Evolutionary conservation across 2,888 invertebrate species (phyloP).

Genomic region (Thereva nobilitata): DNA sequence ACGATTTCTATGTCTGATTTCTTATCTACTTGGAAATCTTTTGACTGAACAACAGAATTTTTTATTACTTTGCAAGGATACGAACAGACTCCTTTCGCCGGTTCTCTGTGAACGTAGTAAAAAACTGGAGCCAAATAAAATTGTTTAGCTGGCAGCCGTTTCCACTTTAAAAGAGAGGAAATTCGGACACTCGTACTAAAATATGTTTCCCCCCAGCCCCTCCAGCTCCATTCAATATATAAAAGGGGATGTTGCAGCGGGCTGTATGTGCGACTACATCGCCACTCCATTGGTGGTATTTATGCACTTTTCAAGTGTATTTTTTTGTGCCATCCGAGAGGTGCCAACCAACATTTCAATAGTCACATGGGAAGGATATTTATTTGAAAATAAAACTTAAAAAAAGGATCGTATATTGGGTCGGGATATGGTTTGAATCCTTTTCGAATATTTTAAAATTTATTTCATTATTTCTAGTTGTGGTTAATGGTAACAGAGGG

Average conservation of each 20-base stretch:
- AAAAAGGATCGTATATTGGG: too few relatives aligned
- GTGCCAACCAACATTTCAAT: slow-evolving; percentile 24
- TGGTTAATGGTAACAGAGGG: too few relatives aligned
- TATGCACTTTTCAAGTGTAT: slow-evolving; percentile 30
- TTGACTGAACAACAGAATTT: slow-evolving; percentile 34
- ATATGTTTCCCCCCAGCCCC: slow-evolving; percentile 20
- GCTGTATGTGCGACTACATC: slow-evolving; percentile 18
- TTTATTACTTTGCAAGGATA: slow-evolving; percentile 23
- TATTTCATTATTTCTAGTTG: too few relatives aligned
- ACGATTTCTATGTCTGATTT: slow-evolving; percentile 29
- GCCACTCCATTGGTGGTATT: slow-evolving; percentile 25
- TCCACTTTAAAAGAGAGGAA: slow-evolving; percentile 28
- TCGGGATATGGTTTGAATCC: too few relatives aligned
- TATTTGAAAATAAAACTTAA: not conserved
- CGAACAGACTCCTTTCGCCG: not conserved
- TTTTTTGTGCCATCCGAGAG: slow-evolving; percentile 18
- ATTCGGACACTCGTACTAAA: slow-evolving; percentile 36
- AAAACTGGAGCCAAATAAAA: slow-evolving; percentile 37
- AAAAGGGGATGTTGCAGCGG: slow-evolving; percentile 4
- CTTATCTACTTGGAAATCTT: slow-evolving; percentile 29
- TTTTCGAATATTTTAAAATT: too few relatives aligned
- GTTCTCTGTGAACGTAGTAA: slow-evolving; percentile 2
- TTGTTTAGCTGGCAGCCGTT: slow-evolving; percentile 37
- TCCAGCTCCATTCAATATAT: not conserved
- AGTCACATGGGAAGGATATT: slow-evolving; percentile 26